These are phyloP conservation scores for Cololabis saira DNA, from an alignment of 2,113 vertebrate genomes.

Conservation along the genomic window DNA sequence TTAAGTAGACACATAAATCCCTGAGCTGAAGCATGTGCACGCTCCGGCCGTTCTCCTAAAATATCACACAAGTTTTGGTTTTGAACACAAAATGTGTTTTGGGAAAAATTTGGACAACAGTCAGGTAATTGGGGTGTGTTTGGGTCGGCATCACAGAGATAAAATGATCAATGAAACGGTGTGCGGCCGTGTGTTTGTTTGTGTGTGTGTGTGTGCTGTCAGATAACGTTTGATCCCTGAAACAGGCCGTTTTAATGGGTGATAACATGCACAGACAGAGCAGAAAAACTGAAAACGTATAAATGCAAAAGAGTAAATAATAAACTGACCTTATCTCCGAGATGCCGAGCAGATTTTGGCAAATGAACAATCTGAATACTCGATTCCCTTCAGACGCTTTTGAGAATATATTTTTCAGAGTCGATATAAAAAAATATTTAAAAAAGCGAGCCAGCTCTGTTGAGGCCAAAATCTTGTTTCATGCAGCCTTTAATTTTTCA, in stretches of 20 bases:
- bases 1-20: neutral
- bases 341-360: neutral
- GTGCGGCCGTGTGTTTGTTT: too few species aligned
- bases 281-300: neutral
- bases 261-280: neutral
- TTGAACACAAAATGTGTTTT: too few species aligned
- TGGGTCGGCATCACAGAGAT: slow-evolving; percentile 22
- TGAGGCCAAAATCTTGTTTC: slow-evolving; percentile 15
- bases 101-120: neutral
- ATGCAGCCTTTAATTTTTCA: slow-evolving; percentile 18
- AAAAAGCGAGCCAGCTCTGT: neutral
- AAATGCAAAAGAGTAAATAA: slow-evolving; percentile 35
- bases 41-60: too few species aligned
- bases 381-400: slow-evolving; percentile 6
- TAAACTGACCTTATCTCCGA: slow-evolving; percentile 24
- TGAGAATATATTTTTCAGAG: slow-evolving; percentile 12
- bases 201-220: neutral
- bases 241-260: slow-evolving; percentile 33
- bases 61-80: too few species aligned
- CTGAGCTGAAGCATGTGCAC: neutral
- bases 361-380: slow-evolving; percentile 20
- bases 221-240: slow-evolving; percentile 14
- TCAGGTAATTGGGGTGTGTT: slow-evolving; percentile 36
- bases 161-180: slow-evolving; percentile 21
- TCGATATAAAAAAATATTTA: neutral